A percentile compares a stretch with the other conserved stretches of the same genome.
Evolutionary conservation across 2,888 invertebrate genomes (phyloP).

Genomic region (Scaptomyza tumidula): DNA sequence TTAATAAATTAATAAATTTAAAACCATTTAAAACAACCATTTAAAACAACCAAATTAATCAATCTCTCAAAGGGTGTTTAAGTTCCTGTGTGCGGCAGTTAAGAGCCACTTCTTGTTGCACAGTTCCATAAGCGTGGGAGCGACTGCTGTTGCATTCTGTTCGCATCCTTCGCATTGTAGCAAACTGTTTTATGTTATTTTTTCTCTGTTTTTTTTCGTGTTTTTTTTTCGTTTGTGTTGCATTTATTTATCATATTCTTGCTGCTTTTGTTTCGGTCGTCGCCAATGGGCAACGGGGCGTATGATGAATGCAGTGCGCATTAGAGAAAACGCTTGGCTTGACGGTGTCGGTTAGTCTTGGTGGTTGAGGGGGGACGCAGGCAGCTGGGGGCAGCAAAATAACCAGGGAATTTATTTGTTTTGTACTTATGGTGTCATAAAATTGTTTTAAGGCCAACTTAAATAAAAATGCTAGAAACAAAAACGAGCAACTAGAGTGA

Average conservation of each 20-base stretch:
- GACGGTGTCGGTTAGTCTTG: neutral
- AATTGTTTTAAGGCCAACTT: conserved; percentile 76
- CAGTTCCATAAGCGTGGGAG: conserved; percentile 18
- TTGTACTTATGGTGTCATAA: conserved; percentile 77
- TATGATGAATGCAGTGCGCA: conserved; percentile 75
- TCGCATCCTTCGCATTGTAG: conserved; percentile 53
- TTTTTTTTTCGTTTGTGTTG: conserved; percentile 28
- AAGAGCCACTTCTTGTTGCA: neutral
- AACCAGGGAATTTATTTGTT: conserved; percentile 72
- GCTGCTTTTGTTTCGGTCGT: conserved; percentile 54
- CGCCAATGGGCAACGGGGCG: conserved; percentile 66
- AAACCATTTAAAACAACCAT: no score
- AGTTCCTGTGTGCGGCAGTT: neutral
- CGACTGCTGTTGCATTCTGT: conserved; percentile 50
- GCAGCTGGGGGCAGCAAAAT: conserved; percentile 14
- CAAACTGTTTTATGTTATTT: conserved; percentile 30
- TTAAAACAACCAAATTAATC: no score
- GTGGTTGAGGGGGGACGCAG: neutral
- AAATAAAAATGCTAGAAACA: conserved; percentile 53
- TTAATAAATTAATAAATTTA: no score
- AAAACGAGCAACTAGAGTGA: conserved; percentile 1
- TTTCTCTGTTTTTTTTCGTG: conserved; percentile 13
- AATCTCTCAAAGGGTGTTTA: conserved; percentile 23
- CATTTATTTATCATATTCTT: conserved; percentile 74
- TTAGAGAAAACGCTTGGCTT: conserved; percentile 55